phyloP scores from a whole-genome alignment of 2,888 invertebrate genomes.

The Operophtera brumata region DNA sequence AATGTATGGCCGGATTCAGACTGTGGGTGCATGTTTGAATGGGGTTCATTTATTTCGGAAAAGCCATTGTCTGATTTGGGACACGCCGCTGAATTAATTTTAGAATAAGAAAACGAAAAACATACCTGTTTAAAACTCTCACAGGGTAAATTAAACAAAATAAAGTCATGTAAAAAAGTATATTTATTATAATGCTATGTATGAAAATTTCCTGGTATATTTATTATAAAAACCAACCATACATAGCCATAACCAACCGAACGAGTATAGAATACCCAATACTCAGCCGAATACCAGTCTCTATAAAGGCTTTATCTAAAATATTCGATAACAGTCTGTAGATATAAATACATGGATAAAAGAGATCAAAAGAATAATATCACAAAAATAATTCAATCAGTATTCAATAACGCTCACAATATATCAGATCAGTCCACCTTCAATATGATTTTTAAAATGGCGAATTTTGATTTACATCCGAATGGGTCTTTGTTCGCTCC shows the following conservation, averaged over 20 bases:
- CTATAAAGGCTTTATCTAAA: no score
- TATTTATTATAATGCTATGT: no score
- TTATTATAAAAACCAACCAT: no score
- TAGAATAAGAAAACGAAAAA: no score
- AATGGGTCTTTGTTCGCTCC: constrained; percentile 63
- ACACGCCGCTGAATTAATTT: background rate
- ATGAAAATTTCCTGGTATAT: no score
- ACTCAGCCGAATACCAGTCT: no score
- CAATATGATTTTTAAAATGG: constrained; percentile 53
- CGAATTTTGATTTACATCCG: constrained; percentile 62
- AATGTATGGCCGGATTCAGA: constrained; percentile 21
- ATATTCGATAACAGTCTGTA: background rate
- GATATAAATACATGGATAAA: background rate
- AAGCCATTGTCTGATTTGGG: background rate
- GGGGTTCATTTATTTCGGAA: background rate
- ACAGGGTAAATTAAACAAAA: no score
- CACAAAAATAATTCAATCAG: constrained; percentile 18
- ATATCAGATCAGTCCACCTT: constrained; percentile 23
- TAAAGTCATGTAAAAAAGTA: no score
- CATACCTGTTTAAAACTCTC: no score
- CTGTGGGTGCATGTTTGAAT: background rate
- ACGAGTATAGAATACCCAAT: no score
- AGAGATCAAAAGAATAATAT: background rate
- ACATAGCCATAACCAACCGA: no score
- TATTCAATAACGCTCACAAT: constrained; percentile 20